A percentile compares a stretch with the other conserved stretches of the same genome.
phyloP scores from a whole-genome alignment of 2,888 invertebrate genomes.

The Masnerella sp. region DNA sequence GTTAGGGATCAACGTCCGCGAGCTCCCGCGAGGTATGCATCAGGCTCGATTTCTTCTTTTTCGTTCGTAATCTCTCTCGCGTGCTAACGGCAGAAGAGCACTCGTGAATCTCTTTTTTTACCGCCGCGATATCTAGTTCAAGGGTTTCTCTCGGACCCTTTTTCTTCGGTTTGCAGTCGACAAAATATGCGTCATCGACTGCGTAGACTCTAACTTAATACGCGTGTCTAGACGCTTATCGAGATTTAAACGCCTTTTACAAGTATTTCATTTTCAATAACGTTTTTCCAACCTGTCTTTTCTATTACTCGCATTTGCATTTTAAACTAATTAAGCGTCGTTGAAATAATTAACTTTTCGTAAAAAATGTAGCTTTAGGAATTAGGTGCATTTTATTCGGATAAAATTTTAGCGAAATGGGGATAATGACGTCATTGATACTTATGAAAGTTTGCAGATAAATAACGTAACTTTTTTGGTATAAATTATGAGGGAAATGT shows the following conservation, averaged over 20 bases:
- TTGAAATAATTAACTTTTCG: no score
- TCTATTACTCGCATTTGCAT: no score
- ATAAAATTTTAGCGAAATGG: no score
- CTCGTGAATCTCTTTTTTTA: constrained; percentile 54
- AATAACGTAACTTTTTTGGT: no score
- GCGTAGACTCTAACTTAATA: background rate
- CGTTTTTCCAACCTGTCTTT: no score
- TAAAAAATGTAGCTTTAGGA: no score
- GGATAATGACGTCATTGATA: no score
- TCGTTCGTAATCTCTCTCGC: constrained; percentile 60
- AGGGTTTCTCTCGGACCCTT: constrained; percentile 39
- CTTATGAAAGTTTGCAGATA: no score
- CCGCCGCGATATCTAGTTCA: constrained; percentile 55
- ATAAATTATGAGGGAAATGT: no score
- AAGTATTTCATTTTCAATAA: no score
- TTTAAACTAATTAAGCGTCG: no score
- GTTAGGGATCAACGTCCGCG: constrained; percentile 61
- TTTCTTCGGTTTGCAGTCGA: constrained; percentile 10
- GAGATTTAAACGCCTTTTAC: constrained; percentile 10
- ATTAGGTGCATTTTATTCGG: no score
- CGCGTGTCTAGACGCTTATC: constrained; percentile 5
- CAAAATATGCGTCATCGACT: constrained; percentile 19
- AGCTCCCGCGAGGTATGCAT: constrained; percentile 59
- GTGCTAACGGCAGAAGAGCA: constrained; percentile 57
- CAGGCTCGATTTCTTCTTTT: constrained; percentile 61